Evolutionary conservation across 2,113 vertebrate genomes (phyloP), one percentile per base, ranked within the genome.

Genomic region (Lophura nycthemera): DNA sequence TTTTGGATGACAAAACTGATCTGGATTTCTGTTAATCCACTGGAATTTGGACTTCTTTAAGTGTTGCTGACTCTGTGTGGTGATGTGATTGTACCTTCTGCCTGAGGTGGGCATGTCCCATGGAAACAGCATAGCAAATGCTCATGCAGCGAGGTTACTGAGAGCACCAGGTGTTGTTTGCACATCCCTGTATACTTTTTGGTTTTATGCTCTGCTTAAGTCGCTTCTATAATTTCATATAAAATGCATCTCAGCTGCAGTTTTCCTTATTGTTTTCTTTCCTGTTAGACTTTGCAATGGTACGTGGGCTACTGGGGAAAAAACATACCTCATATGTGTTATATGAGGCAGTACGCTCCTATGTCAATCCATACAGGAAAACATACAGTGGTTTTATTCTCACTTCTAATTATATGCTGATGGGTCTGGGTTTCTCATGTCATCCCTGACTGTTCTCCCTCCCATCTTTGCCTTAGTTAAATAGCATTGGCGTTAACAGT

Each of bases 241-340:
- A 38, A 56, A 38, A 3, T 4, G 3, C 27, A 2, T 50, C 24
- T 64, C 10, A 2, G 7, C 16, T 5, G 8, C 32, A 36, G 13
- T n/a, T 79, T 87, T 85, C 81, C 36, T 40, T 78, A 4, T 30
- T 69, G 18, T 34, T 83, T 54, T 75, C 43, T 69, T 81, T 60
- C 8, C 2, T 1, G 0, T 63, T 61, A 40, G 34, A 43, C 30
- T 85, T 84, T 75, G 42, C 54, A 69, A 1, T 65, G 34, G 12
- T 22, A 1, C 7, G 4, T 47, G 57, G 57, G 40, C 40, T 82
- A 22, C 36, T 54, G 77, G 77, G 77, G 52, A 60, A 47, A 6
- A 36, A 36, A 42, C 2, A 1, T 2, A 2, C 59, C 25, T 71
- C 21, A 7, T 43, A 6, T 4, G 0, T 40, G 19, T 70, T 80